Evolutionary conservation across 1,140 invertebrate species (phyloP).

Genomic region (Oedothorax gibbosus): DNA sequence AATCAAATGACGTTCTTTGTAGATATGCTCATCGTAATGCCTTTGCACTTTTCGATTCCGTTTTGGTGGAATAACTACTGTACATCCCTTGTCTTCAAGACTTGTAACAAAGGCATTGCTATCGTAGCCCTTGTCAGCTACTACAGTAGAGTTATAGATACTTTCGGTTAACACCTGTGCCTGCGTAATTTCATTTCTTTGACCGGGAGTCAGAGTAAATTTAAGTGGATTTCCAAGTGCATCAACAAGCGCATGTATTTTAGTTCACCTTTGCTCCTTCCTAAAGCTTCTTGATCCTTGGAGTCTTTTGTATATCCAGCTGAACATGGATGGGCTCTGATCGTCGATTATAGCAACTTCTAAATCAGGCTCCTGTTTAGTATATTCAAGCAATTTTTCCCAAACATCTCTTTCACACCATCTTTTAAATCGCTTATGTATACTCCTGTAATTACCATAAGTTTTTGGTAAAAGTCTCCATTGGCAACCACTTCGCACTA

Average conservation of each 20-base stretch:
- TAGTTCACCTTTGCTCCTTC: slow-evolving; percentile 15
- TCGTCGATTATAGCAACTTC: slow-evolving; percentile 1
- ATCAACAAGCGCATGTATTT: slow-evolving; percentile 11
- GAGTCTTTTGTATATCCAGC: too few relatives aligned
- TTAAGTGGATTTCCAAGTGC: slow-evolving; percentile 1
- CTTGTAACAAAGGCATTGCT: slow-evolving; percentile 22
- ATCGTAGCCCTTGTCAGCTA: slow-evolving; percentile 4
- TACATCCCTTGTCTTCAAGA: slow-evolving; percentile 23
- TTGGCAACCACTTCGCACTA: too few relatives aligned
- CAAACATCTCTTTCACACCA: slow-evolving; percentile 15
- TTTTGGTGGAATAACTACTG: slow-evolving; percentile 7
- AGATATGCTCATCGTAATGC: neutral
- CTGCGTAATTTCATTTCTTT: neutral
- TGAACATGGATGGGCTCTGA: slow-evolving; percentile 4
- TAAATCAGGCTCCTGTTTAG: neutral
- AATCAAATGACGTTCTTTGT: neutral
- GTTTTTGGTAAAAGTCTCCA: neutral
- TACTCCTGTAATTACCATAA: neutral
- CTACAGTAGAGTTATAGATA: slow-evolving; percentile 1
- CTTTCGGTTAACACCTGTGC: neutral
- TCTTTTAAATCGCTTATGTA: slow-evolving; percentile 5
- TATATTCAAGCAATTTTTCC: slow-evolving; percentile 4
- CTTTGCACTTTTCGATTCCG: neutral
- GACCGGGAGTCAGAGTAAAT: neutral
- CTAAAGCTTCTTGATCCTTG: neutral